phyloP scores from a whole-genome alignment of 2,113 vertebrate genomes.

The Columba livia region DNA sequence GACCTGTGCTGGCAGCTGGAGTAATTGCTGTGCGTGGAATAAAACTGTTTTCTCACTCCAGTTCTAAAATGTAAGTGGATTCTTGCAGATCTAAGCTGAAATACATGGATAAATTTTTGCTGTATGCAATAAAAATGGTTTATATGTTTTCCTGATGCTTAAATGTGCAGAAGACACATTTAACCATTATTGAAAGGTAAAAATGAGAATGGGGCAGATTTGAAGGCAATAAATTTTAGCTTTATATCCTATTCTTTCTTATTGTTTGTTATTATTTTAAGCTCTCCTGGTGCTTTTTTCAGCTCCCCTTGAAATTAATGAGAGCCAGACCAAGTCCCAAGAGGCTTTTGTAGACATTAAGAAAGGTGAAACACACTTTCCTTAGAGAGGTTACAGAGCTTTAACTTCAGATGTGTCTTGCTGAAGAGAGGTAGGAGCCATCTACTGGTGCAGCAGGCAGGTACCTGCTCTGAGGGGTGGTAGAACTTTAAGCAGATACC shows the following conservation, averaged over 20 bases:
- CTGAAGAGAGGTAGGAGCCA: not conserved
- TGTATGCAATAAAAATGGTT: conserved; percentile 55
- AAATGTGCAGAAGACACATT: conserved; percentile 9
- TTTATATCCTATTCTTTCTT: conserved; percentile 45
- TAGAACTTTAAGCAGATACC: not conserved
- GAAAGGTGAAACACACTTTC: not conserved
- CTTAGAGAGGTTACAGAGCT: not conserved
- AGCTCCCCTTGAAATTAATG: conserved; percentile 4
- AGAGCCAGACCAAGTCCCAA: not conserved
- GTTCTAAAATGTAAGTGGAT: conserved; percentile 28
- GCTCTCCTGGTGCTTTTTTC: not conserved
- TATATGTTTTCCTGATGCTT: conserved; percentile 52
- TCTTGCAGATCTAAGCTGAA: conserved; percentile 56
- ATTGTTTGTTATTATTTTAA: conserved; percentile 27
- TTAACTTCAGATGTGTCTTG: not conserved
- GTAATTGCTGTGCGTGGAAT: not conserved
- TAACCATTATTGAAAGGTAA: conserved; percentile 31
- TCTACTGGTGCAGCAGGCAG: not conserved
- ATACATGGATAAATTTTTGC: conserved; percentile 23
- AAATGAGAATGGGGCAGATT: conserved; percentile 29
- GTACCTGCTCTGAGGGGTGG: not conserved
- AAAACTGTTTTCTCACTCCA: conserved; percentile 20
- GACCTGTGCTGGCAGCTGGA: conserved; percentile 29
- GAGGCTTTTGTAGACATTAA: not conserved
- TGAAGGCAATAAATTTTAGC: conserved; percentile 37